Conservation (phyloP, 2,113 vertebrate genomes). For the Pantherophis guttatus region DNA sequence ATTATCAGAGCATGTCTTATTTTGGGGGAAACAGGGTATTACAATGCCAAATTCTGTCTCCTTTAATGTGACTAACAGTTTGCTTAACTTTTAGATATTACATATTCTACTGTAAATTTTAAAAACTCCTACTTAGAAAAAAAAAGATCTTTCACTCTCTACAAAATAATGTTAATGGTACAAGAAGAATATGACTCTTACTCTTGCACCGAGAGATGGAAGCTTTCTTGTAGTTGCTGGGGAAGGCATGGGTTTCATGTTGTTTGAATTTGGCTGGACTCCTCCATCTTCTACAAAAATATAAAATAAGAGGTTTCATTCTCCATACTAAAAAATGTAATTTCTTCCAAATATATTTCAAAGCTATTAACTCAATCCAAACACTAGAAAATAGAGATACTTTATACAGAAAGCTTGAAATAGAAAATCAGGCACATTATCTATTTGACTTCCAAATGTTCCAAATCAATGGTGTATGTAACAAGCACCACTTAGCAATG, state of each 20-base stretch:
- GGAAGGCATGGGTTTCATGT: slow-evolving; percentile 42
- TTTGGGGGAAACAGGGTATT: not conserved
- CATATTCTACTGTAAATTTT: not conserved
- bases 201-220: slow-evolving; percentile 37
- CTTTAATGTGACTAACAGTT: not conserved
- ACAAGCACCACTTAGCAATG: not conserved
- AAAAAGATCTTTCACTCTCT: not conserved
- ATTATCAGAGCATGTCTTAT: too few species aligned
- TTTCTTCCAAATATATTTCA: not conserved
- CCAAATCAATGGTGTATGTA: not conserved
- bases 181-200: slow-evolving; percentile 40
- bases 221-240: slow-evolving; percentile 51
- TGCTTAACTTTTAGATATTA: not conserved
- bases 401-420: not conserved
- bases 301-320: not conserved
- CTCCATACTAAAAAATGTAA: not conserved
- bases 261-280: slow-evolving; percentile 35
- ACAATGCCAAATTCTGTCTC: not conserved
- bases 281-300: slow-evolving; percentile 20
- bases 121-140: not conserved
- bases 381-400: not conserved
- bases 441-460: not conserved
- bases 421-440: not conserved
- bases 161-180: not conserved
- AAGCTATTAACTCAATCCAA: not conserved